These are phyloP conservation scores for Hyposoter didymator DNA, from an alignment of 2,888 invertebrate species.

Conservation along the genomic window DNA sequence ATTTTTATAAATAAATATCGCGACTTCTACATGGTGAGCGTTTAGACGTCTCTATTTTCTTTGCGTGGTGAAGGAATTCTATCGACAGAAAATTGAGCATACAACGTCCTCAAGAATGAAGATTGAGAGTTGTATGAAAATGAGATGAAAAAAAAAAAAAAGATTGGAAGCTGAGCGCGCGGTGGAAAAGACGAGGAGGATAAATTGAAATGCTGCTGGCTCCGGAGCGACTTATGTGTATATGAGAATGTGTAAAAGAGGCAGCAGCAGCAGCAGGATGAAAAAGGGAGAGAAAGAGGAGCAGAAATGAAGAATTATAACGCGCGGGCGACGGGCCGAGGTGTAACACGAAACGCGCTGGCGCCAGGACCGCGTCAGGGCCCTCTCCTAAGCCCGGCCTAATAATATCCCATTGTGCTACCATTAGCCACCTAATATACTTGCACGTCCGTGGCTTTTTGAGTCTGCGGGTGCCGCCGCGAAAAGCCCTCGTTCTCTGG, in stretches of 20 bases:
- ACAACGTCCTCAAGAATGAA: neutral
- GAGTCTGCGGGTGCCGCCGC: constrained; percentile 65
- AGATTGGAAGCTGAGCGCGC: neutral
- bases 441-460: constrained; percentile 69
- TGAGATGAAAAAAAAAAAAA: neutral
- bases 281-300: constrained; percentile 40
- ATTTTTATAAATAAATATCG: no score
- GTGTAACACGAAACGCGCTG: constrained; percentile 82
- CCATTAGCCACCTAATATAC: constrained; percentile 80
- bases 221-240: constrained; percentile 36
- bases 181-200: constrained; percentile 45
- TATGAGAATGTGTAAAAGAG: constrained; percentile 37
- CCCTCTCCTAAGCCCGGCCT: constrained; percentile 76
- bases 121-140: constrained; percentile 7
- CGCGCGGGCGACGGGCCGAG: constrained; percentile 69
- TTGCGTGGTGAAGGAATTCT: no score
- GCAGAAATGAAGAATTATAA: constrained; percentile 75
- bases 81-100: no score
- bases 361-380: constrained; percentile 77
- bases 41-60: no score
- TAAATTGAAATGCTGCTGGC: constrained; percentile 60
- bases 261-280: constrained; percentile 51
- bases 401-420: constrained; percentile 83
- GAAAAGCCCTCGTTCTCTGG: constrained; percentile 33
- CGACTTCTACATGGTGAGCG: no score